Conservation (phyloP, 2,888 invertebrate species). For the Helleia helle region DNA sequence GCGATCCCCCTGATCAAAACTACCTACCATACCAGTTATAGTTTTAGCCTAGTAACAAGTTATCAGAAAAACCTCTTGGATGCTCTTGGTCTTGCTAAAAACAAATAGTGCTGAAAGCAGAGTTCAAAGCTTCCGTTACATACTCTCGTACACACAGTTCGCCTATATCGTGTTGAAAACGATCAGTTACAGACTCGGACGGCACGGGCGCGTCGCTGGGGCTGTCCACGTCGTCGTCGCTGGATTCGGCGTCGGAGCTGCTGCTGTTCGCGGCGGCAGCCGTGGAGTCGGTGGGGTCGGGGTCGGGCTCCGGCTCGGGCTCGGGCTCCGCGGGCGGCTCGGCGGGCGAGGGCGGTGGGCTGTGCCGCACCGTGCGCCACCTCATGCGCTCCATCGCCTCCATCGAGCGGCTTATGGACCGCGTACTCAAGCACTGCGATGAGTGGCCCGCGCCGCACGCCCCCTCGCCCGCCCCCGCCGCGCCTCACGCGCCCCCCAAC, state of each 20-base stretch:
- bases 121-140: too few species aligned
- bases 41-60: too few species aligned
- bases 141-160: too few species aligned
- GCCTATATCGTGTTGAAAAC: too few species aligned
- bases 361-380: conserved; percentile 47
- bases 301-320: conserved; percentile 15
- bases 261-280: conserved; percentile 36
- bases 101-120: too few species aligned
- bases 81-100: too few species aligned
- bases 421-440: conserved; percentile 51
- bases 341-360: conserved; percentile 16
- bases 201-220: conserved; percentile 36
- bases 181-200: conserved; percentile 46
- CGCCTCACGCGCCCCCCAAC: conserved; percentile 18
- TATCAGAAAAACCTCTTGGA: too few species aligned
- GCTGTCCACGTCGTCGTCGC: conserved; percentile 39
- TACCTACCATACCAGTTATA: too few species aligned
- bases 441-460: conserved; percentile 39
- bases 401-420: conserved; percentile 61
- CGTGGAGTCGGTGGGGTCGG: conserved; percentile 22
- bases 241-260: conserved; percentile 43
- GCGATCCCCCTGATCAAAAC: too few species aligned
- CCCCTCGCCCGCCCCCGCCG: conserved; percentile 19
- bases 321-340: conserved; percentile 13
- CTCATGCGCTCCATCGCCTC: conserved; percentile 58